A percentile compares a stretch with the other conserved stretches of the same genome.
These are phyloP conservation scores for Morpho achilles DNA, from an alignment of 2,888 invertebrate species.

Conservation along the genomic window DNA sequence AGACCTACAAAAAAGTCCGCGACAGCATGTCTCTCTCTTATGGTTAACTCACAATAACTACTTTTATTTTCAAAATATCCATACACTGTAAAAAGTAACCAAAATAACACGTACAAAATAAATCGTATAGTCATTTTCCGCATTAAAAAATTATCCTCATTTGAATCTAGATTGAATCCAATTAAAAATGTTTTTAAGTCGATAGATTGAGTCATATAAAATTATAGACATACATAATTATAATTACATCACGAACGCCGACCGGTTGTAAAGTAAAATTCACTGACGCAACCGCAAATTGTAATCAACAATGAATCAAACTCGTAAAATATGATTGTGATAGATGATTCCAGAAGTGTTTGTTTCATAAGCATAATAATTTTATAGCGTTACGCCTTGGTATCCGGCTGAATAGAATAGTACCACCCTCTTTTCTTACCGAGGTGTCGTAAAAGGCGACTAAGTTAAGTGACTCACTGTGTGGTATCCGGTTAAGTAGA, in stretches of 20 bases:
- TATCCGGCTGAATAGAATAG: no score
- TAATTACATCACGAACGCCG: slow-evolving; percentile 14
- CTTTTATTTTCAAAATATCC: no score
- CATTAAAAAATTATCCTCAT: slow-evolving; percentile 15
- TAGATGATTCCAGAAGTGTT: slow-evolving; percentile 8
- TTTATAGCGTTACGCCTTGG: no score
- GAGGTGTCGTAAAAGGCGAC: no score
- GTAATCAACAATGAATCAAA: slow-evolving; percentile 9
- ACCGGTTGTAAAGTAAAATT: slow-evolving; percentile 11
- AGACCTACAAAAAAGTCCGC: no score
- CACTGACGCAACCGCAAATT: slow-evolving; percentile 10
- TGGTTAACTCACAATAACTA: no score
- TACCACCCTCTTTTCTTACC: no score
- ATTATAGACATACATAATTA: slow-evolving; percentile 19
- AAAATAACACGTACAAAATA: no score
- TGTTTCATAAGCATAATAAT: neutral
- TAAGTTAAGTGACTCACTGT: no score
- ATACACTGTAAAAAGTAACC: no score
- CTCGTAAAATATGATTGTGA: slow-evolving; percentile 8
- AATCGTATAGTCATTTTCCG: slow-evolving; percentile 3
- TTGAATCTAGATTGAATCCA: slow-evolving; percentile 15
- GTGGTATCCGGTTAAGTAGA: no score
- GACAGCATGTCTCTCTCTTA: no score
- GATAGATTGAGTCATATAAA: slow-evolving; percentile 20
- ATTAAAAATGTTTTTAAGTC: slow-evolving; percentile 11